phyloP scores from a whole-genome alignment of 2,888 invertebrate species.

The Odontothrips loti region DNA sequence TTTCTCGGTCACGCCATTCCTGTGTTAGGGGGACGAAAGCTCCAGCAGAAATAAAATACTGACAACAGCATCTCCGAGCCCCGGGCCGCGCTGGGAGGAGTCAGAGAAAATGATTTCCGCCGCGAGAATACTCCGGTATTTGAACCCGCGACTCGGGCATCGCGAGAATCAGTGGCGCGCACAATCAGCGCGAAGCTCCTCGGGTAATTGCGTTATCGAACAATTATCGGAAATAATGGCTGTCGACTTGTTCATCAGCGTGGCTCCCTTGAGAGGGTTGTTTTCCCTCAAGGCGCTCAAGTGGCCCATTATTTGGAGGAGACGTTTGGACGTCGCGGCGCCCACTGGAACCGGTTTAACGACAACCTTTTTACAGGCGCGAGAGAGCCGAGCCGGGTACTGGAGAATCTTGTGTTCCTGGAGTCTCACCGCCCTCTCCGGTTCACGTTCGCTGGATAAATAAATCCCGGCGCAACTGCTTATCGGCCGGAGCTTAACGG shows the following conservation, averaged over 20 bases:
- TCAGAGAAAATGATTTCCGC: not conserved
- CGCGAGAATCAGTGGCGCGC: not conserved
- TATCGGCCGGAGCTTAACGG: not conserved
- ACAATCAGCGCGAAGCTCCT: not conserved
- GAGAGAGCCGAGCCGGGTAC: no score
- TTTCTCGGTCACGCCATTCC: conserved; percentile 12
- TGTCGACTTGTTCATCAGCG: conserved; percentile 19
- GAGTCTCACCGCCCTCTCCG: no score
- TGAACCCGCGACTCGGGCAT: not conserved
- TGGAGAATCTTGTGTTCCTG: no score
- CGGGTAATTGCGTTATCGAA: not conserved
- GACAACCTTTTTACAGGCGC: no score
- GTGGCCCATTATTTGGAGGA: conserved; percentile 9
- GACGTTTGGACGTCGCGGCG: no score
- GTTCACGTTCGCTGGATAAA: no score
- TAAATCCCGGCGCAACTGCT: not conserved
- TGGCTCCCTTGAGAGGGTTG: not conserved
- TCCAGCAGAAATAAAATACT: not conserved
- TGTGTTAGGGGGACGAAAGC: not conserved
- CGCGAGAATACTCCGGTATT: not conserved
- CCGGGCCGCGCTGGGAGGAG: not conserved
- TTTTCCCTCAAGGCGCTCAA: conserved; percentile 7
- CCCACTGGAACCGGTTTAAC: no score
- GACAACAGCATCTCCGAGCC: not conserved
- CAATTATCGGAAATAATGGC: no score